Base-by-base conservation (phyloP, 1,140 invertebrate genomes). In the Cotesia glomerata region DNA sequence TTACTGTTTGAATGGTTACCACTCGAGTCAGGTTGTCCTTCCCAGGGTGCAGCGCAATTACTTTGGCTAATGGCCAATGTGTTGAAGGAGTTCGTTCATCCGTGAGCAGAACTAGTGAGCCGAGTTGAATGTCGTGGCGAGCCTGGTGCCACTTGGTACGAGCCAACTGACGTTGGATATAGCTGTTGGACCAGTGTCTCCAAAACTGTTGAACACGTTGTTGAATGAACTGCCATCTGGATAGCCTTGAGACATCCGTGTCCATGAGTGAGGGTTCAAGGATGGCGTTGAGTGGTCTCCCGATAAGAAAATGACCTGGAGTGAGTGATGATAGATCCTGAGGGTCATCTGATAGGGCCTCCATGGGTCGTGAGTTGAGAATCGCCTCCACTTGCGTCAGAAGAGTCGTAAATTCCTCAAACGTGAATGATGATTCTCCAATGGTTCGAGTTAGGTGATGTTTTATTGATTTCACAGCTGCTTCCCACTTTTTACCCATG, bases 271-370 rank as follows among this genome's bases (percentile, higher is more conserved):
- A n/a, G n/a, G n/a, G n/a, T n/a, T n/a, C n/a, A n/a, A n/a, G n/a
- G n/a, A n/a, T n/a, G n/a, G n/a, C n/a, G n/a, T n/a, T n/a, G n/a
- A n/a, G n/a, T n/a, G n/a, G n/a, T n/a, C n/a, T n/a, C n/a, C n/a
- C n/a, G n/a, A n/a, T n/a, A 16, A 83, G 63, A 52, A 83, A 80
- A 35, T 82, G 79, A 0, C 74, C 75, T 62, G 78, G 80, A 11
- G 78, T 79, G 0, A 80, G 59, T 5, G 26, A n/a, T 13, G 69
- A 26, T 4, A 71, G 49, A 18, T 64, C 70, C 2, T 35, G n/a
- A n/a, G 59, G 59, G 16, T 71, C 70, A 14, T 34, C 39, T n/a
- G 39, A 13, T 13, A 59, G 32, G 3, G 70, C 9, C 13, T 62
- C 54, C 16, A 65, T 62, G 9, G 49, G 36, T 13, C 49, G 39